Conservation (phyloP, 2,797 vertebrate species). For the Aplochiton taeniatus region DNA sequence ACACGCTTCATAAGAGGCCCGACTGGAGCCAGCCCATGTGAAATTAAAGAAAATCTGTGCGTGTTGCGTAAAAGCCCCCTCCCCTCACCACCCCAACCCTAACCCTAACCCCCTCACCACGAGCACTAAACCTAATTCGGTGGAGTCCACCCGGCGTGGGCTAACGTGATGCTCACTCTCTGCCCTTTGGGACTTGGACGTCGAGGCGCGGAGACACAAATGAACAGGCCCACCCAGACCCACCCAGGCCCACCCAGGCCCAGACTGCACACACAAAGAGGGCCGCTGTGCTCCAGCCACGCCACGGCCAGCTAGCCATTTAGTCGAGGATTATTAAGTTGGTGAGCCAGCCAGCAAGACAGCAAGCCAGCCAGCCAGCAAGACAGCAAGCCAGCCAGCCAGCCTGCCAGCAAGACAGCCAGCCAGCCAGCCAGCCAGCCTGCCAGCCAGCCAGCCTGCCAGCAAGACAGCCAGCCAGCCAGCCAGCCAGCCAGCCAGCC, state of each 20-base stretch:
- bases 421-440: neutral
- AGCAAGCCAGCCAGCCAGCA: neutral
- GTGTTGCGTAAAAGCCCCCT: constrained; percentile 12
- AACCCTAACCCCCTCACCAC: neutral
- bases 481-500: no score
- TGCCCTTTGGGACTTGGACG: neutral
- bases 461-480: neutral
- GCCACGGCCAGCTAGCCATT: no score
- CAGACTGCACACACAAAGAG: no score
- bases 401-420: neutral
- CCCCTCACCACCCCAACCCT: neutral
- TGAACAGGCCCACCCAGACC: no score
- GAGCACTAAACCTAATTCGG: neutral
- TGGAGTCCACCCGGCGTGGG: constrained; percentile 1
- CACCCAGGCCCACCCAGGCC: no score
- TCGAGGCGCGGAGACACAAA: no score
- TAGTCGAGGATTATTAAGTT: no score
- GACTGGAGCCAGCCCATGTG: constrained; percentile 23
- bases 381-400: neutral
- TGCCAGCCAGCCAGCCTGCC: neutral
- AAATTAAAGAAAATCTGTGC: constrained; percentile 36
- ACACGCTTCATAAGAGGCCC: constrained; percentile 25
- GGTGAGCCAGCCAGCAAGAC: neutral
- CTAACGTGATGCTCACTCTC: neutral
- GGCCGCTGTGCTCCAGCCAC: no score